Percentiles rank a stretch among this genome's conserved stretches.
These are phyloP conservation scores for Diabrotica undecimpunctata DNA, from an alignment of 1,140 invertebrate species.

Conservation along the genomic window DNA sequence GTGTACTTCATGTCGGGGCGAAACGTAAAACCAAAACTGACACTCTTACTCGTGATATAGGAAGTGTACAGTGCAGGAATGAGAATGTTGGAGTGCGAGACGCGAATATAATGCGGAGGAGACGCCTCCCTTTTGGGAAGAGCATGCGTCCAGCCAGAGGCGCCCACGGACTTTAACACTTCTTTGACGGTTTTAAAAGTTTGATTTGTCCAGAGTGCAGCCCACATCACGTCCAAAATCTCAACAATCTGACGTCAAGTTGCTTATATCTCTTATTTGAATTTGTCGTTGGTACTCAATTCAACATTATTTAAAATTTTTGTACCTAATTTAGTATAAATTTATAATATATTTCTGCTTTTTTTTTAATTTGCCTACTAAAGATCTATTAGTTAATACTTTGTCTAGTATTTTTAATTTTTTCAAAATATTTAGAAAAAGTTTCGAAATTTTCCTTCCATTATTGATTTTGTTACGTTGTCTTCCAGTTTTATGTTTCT, in stretches of 20 bases:
- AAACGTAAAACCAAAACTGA: constrained; percentile 23
- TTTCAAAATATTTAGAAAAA: too few species aligned
- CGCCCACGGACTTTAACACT: constrained; percentile 19
- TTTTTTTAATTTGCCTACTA: too few species aligned
- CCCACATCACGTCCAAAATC: constrained; percentile 5
- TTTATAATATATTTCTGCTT: too few species aligned
- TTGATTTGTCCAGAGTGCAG: background rate
- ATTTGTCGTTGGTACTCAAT: too few species aligned
- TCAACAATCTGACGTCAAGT: background rate
- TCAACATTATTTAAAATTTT: too few species aligned
- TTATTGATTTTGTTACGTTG: too few species aligned
- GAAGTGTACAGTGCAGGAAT: constrained; percentile 25
- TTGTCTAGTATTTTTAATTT: too few species aligned
- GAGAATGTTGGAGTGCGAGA: constrained; percentile 25
- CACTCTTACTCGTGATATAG: constrained; percentile 16
- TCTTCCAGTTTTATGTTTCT: too few species aligned
- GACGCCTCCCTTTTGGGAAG: constrained; percentile 27
- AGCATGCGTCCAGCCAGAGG: constrained; percentile 21
- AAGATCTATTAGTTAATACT: too few species aligned
- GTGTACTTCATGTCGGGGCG: constrained; percentile 41
- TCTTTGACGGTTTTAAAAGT: constrained; percentile 6
- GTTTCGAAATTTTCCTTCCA: too few species aligned
- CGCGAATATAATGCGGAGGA: constrained; percentile 32
- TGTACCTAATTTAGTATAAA: too few species aligned
- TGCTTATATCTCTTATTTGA: too few species aligned